Evolutionary conservation across 1,140 invertebrate genomes (phyloP).

Genomic region (Calephelis virginiensis): DNA sequence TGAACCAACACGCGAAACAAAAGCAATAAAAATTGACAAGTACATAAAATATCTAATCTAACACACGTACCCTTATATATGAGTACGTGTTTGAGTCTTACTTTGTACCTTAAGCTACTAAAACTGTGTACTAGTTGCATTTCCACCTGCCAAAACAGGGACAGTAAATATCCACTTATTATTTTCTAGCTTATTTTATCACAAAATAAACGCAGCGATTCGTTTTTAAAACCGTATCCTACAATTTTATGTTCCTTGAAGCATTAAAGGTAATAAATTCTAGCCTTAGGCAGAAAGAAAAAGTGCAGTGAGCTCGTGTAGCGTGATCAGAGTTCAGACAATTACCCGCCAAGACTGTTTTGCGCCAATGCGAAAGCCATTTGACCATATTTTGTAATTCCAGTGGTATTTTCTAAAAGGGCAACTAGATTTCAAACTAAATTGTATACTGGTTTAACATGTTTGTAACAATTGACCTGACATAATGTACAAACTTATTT

Average conservation of each 20-base stretch:
- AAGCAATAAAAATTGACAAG: too few relatives aligned
- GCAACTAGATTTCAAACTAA: conserved; percentile 25
- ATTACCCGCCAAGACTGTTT: conserved; percentile 28
- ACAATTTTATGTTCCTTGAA: not conserved
- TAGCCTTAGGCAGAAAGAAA: conserved; percentile 34
- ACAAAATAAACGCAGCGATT: not conserved
- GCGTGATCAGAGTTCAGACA: conserved; percentile 29
- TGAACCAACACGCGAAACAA: too few relatives aligned
- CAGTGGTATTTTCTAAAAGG: conserved; percentile 26
- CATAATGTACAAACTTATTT: too few relatives aligned
- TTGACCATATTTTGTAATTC: conserved; percentile 33
- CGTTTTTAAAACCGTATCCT: conserved; percentile 20
- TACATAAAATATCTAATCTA: too few relatives aligned
- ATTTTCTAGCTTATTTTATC: too few relatives aligned
- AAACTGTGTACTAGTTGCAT: too few relatives aligned
- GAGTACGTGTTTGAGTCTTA: too few relatives aligned
- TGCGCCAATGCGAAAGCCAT: conserved; percentile 29
- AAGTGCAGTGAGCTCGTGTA: conserved; percentile 28
- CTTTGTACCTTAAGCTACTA: too few relatives aligned
- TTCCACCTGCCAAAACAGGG: too few relatives aligned
- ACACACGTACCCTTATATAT: too few relatives aligned
- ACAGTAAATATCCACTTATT: too few relatives aligned
- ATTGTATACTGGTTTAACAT: not conserved
- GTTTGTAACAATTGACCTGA: too few relatives aligned
- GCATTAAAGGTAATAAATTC: conserved; percentile 29